A percentile compares a stretch with the other conserved stretches of the same genome.
phyloP scores from a whole-genome alignment of 2,113 vertebrate genomes.

The Meleagris gallopavo region DNA sequence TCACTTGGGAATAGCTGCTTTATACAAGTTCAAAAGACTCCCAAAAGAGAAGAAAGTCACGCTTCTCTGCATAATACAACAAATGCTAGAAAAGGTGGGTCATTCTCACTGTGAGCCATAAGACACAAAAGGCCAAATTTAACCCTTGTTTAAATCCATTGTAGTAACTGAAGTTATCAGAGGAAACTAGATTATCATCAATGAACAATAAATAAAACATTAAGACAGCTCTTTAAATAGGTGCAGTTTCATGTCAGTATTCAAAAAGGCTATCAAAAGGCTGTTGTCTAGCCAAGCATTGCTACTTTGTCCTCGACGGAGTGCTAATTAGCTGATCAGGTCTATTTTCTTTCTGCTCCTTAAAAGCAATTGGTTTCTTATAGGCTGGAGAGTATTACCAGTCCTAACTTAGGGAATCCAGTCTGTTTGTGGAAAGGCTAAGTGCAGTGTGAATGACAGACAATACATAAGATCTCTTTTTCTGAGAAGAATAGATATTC shows the following conservation, averaged over 20 bases:
- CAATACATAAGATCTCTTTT: neutral
- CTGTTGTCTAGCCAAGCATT: neutral
- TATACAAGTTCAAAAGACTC: slow-evolving; percentile 70
- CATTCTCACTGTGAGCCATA: slow-evolving; percentile 56
- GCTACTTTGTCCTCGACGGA: neutral
- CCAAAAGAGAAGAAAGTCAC: slow-evolving; percentile 75
- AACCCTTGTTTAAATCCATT: slow-evolving; percentile 9
- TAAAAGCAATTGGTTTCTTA: neutral
- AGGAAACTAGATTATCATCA: neutral
- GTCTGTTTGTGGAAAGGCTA: neutral
- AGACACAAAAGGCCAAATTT: slow-evolving; percentile 8
- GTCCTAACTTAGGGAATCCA: neutral
- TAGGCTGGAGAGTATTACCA: neutral
- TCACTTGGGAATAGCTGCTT: slow-evolving; percentile 80
- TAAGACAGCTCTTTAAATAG: neutral
- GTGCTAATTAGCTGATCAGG: neutral
- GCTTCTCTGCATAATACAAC: slow-evolving; percentile 59
- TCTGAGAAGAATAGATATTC: neutral
- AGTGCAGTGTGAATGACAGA: neutral
- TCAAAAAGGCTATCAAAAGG: neutral
- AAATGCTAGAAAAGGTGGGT: slow-evolving; percentile 79
- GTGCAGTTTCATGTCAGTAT: neutral
- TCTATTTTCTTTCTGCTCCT: neutral
- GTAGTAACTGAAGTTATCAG: neutral
- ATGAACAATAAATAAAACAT: neutral